Evolutionary conservation across 1,140 invertebrate species (phyloP), one percentile per base, ranked within the genome.

Genomic region (Leptopilina boulardi): DNA sequence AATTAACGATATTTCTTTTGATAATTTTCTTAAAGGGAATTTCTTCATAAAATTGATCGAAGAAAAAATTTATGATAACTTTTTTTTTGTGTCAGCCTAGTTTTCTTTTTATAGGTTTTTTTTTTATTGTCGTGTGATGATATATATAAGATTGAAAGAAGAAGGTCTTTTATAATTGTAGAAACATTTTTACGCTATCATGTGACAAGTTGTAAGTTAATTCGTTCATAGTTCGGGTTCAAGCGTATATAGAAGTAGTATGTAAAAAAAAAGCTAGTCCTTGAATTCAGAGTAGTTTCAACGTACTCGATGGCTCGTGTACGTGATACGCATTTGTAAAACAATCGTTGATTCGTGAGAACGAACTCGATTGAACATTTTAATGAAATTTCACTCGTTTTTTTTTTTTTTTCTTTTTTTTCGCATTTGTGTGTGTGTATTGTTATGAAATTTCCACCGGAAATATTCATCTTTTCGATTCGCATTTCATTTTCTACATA

Each of bases 201-300:
- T 66, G 56, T 66, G 21, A 66, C 23, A 30, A 30, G 56, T 30
- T 23, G 23, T 30, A 30, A 66, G 56, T 66, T 30, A 66, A n/a
- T 66, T 66, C 56, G 21, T 66, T 66, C 56, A 66, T 66, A 59
- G 56, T 66, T 66, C 56, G 56, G 56, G 56, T 66, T 66, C 56
- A 66, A 66, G 56, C 56, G 10, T 66, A 66, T n/a, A n/a, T n/a
- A n/a, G 13, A n/a, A 38, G 4, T 38, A 6, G 3, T 66, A 30
- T 38, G 34, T 38, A 38, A 1, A n/a, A 13, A 66, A 23, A 73
- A 18, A 42, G 41, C 38, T 13, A 26, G 80, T 82, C 80, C 78
- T 84, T 83, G 82, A 84, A 84, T 82, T 83, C 26, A 71, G 82
- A 84, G 77, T 83, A 75, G 75, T 76, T 51, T 75, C 47, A 54